These are phyloP conservation scores for Paguma larvata DNA, from an alignment of 2,797 vertebrate genomes.

Conservation along the genomic window DNA sequence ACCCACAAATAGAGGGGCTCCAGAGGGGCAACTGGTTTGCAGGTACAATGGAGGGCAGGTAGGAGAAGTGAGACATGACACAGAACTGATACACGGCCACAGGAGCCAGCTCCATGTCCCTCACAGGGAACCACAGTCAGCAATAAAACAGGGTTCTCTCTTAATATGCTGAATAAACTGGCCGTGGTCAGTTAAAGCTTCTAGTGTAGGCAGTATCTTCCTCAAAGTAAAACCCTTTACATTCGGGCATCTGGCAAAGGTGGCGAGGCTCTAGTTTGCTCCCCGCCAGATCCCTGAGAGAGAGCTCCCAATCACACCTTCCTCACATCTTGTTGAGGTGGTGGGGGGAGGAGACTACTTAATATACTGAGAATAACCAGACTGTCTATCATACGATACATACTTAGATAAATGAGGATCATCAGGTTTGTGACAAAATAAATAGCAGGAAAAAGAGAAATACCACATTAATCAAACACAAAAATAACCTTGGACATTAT, in stretches of 20 bases:
- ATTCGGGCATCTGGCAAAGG: not conserved
- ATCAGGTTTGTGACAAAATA: conserved; percentile 1
- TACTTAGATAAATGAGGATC: not conserved
- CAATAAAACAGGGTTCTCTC: not conserved
- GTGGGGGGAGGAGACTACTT: not conserved
- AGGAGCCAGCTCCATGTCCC: not conserved
- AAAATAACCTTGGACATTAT: not conserved
- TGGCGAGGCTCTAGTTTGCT: not conserved
- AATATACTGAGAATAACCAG: not conserved
- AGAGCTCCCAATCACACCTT: not conserved
- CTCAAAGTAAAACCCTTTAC: not conserved
- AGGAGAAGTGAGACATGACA: not conserved
- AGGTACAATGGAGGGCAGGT: not conserved
- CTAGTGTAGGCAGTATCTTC: not conserved
- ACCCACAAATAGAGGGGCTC: not conserved
- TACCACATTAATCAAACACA: not conserved
- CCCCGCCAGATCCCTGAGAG: not conserved
- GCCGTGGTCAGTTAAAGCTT: not conserved
- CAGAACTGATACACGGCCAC: not conserved
- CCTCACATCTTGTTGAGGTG: not conserved
- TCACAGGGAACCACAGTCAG: not conserved
- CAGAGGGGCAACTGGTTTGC: not conserved
- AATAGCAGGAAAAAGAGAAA: not conserved
- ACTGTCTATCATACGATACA: not conserved
- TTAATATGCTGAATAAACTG: not conserved